phyloP scores from a whole-genome alignment of 2,797 vertebrate genomes.

The Gallinago stenura region DNA sequence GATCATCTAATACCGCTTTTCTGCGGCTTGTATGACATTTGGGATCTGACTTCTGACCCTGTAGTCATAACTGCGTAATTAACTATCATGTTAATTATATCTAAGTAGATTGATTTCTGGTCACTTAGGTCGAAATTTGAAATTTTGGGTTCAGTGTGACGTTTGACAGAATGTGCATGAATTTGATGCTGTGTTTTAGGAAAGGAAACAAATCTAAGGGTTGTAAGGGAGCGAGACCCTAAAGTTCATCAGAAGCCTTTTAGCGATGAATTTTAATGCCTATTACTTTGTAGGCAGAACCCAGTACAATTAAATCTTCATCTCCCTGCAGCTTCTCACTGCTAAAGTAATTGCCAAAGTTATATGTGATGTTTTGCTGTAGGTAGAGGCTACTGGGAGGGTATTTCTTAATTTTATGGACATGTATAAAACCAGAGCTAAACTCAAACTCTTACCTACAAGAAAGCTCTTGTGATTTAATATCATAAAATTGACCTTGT shows the following conservation, averaged over 20 bases:
- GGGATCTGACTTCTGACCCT: neutral
- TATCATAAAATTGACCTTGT: neutral
- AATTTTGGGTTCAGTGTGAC: neutral
- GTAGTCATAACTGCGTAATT: neutral
- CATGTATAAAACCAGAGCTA: neutral
- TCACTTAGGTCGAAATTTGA: rapidly evolving
- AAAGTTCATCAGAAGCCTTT: neutral
- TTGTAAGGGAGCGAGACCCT: neutral
- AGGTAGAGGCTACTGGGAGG: neutral
- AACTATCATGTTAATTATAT: neutral
- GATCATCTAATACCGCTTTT: neutral
- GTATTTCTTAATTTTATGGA: neutral
- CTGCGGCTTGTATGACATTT: neutral
- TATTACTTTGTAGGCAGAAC: neutral
- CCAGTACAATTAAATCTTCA: neutral
- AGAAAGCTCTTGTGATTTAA: neutral
- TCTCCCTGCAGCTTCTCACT: neutral
- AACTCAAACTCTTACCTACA: neutral
- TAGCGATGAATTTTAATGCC: neutral
- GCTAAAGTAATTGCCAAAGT: neutral
- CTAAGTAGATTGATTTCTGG: neutral
- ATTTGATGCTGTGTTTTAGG: neutral
- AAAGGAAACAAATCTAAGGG: neutral
- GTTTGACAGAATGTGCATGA: neutral
- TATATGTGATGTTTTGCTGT: neutral